Conservation (phyloP, 2,797 vertebrate genomes). For the Enteromius unitaeniatus region DNA sequence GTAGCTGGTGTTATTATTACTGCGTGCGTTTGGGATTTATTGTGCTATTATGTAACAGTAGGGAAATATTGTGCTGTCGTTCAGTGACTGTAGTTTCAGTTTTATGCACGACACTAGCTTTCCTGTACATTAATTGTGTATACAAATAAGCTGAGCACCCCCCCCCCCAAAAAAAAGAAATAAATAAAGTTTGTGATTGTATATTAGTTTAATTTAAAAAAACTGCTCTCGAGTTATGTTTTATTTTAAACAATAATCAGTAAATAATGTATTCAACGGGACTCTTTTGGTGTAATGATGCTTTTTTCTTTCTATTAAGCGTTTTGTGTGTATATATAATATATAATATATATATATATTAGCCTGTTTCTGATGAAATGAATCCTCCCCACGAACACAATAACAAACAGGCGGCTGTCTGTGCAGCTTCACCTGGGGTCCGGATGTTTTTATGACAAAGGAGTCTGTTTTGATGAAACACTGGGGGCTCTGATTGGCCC, state of each 20-base stretch:
- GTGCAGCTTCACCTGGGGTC: constrained; percentile 47
- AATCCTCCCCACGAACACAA: neutral
- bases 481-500: constrained; percentile 41
- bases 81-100: neutral
- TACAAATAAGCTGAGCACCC: neutral
- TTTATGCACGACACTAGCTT: neutral
- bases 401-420: constrained; percentile 34
- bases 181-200: neutral
- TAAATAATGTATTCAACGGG: neutral
- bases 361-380: neutral
- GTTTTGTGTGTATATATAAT: too few relatives aligned
- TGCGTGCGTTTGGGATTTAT: too few relatives aligned
- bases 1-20: neutral
- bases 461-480: constrained; percentile 54
- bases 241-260: neutral
- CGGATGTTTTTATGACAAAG: constrained; percentile 52
- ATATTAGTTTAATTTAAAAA: neutral
- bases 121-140: neutral
- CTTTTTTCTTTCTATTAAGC: too few relatives aligned
- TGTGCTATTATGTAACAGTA: too few relatives aligned
- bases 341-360: neutral
- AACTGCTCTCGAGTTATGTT: neutral
- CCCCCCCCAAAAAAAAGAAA: too few relatives aligned
- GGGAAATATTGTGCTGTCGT: neutral
- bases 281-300: neutral